Conservation (phyloP, 2,797 vertebrate species). For the Chromobotia macracanthus region DNA sequence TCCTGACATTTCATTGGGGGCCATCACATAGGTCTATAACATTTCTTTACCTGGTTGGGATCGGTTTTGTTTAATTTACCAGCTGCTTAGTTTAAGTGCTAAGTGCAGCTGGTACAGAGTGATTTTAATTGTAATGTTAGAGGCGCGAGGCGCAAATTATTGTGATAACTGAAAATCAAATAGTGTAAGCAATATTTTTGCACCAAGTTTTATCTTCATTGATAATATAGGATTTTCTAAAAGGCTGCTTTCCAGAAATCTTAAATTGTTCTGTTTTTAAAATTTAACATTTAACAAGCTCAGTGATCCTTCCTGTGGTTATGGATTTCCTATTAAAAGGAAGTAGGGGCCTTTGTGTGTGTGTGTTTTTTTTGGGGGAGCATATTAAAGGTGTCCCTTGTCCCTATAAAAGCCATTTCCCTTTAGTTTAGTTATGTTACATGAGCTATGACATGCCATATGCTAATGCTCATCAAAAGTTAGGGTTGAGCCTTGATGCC, state of each 20-base stretch:
- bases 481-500: too few species aligned
- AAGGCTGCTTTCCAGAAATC: not conserved
- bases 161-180: not conserved
- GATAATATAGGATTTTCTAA: not conserved
- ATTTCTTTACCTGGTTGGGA: constrained; percentile 81
- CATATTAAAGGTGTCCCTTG: too few species aligned
- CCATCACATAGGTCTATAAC: constrained; percentile 71
- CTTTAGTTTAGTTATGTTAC: too few species aligned
- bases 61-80: constrained; percentile 83
- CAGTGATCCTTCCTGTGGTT: not conserved
- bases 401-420: too few species aligned
- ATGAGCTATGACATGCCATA: too few species aligned
- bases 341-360: not conserved
- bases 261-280: not conserved
- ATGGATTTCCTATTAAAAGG: not conserved
- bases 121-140: constrained; percentile 69
- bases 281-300: not conserved
- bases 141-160: not conserved
- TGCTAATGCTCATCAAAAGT: too few species aligned
- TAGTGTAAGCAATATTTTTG: not conserved
- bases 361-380: too few species aligned
- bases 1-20: constrained; percentile 81
- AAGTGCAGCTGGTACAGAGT: constrained; percentile 63
- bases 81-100: constrained; percentile 59
- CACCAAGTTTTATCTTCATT: not conserved